A percentile compares a stretch with the other conserved stretches of the same genome.
phyloP scores from a whole-genome alignment of 2,113 vertebrate genomes.

The Callionymus lyra region DNA sequence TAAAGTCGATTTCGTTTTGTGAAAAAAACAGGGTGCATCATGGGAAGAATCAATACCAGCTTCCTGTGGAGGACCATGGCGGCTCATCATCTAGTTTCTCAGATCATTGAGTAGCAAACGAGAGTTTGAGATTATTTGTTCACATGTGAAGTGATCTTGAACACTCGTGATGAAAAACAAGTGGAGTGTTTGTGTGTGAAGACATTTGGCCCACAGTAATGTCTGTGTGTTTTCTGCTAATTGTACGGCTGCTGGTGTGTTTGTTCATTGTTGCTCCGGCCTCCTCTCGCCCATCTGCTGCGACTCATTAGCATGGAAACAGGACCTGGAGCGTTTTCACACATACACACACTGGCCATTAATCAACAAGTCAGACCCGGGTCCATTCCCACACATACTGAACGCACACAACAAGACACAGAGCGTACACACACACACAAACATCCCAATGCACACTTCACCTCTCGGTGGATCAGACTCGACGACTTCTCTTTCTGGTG shows the following conservation, averaged over 20 bases:
- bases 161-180: too few relatives aligned
- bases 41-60: too few relatives aligned
- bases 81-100: too few relatives aligned
- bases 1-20: too few relatives aligned
- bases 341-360: conserved; percentile 67
- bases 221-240: conserved; percentile 31
- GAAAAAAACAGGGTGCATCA: too few relatives aligned
- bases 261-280: conserved; percentile 60
- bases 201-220: conserved; percentile 22
- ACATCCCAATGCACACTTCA: conserved; percentile 52
- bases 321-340: conserved; percentile 60
- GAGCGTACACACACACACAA: conserved; percentile 47
- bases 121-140: too few relatives aligned
- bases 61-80: too few relatives aligned
- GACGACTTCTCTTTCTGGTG: conserved; percentile 28
- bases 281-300: conserved; percentile 65
- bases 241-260: conserved; percentile 49
- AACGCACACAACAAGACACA: conserved; percentile 52
- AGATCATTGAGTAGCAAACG: too few relatives aligned
- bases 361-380: conserved; percentile 66
- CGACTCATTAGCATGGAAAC: conserved; percentile 67
- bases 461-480: conserved; percentile 41
- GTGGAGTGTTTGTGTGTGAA: conserved; percentile 12
- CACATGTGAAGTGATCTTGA: too few relatives aligned
- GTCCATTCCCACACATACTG: conserved; percentile 65